Evolutionary conservation across 2,797 vertebrate species (phyloP).

Genomic region (Malurus leucopterus): DNA sequence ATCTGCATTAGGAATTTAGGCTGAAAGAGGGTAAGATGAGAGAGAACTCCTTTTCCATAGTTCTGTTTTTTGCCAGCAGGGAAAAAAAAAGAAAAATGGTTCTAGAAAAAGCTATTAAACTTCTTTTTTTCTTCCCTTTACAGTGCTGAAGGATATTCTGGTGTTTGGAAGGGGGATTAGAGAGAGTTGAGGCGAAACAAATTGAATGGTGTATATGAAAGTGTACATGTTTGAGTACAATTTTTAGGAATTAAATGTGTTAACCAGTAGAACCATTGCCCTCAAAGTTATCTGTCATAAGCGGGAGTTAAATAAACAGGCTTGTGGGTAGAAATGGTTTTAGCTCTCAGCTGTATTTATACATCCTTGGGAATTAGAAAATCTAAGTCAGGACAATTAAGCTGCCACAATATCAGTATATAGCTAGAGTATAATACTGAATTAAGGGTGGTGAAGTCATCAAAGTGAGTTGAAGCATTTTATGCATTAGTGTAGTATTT

Average conservation of each 20-base stretch:
- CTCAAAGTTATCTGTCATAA: background rate
- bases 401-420: background rate
- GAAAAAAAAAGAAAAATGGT: background rate
- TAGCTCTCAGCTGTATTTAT: background rate
- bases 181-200: background rate
- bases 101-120: background rate
- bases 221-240: background rate
- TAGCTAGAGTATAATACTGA: background rate
- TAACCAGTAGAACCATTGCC: background rate
- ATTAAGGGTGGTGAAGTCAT: background rate
- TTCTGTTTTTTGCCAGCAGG: background rate
- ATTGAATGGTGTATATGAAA: background rate
- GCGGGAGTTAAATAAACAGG: background rate
- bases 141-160: background rate
- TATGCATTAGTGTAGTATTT: background rate
- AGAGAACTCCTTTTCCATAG: background rate
- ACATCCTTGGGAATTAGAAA: background rate
- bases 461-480: background rate
- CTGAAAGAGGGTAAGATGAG: background rate
- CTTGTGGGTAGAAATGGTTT: background rate
- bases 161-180: background rate
- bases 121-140: background rate
- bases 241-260: background rate
- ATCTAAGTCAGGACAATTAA: background rate
- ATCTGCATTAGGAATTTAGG: background rate